These are phyloP conservation scores for Embiotoca jacksoni DNA, from an alignment of 2,113 vertebrate species.

Conservation along the genomic window DNA sequence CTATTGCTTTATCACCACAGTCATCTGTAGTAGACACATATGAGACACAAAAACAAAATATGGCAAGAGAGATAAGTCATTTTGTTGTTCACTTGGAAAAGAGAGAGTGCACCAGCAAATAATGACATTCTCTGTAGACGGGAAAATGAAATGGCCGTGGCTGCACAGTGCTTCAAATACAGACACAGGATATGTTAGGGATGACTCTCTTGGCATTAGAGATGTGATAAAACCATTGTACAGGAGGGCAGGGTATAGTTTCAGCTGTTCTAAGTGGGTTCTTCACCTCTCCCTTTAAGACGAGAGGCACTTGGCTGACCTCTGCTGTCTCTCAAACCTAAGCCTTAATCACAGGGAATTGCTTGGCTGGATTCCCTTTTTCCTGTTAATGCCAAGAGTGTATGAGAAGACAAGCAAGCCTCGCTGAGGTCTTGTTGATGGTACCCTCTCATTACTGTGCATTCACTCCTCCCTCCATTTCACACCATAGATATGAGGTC, in stretches of 20 bases:
- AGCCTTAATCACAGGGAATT: constrained; percentile 71
- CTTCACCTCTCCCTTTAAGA: constrained; percentile 23
- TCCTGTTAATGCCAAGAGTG: constrained; percentile 37
- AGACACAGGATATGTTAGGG: constrained; percentile 3
- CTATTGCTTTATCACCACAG: not conserved
- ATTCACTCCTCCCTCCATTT: constrained; percentile 46
- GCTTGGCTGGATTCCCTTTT: constrained; percentile 63
- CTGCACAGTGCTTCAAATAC: constrained; percentile 6
- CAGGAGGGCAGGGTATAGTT: constrained; percentile 50
- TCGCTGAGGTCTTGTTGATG: constrained; percentile 29
- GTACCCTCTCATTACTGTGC: constrained; percentile 52
- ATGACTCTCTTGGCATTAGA: constrained; percentile 18
- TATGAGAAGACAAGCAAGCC: constrained; percentile 34
- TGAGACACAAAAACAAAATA: constrained; percentile 13
- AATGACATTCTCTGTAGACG: not conserved
- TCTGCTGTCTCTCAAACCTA: constrained; percentile 54
- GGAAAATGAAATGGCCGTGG: constrained; percentile 15
- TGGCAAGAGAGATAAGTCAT: not conserved
- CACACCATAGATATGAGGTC: constrained; percentile 8
- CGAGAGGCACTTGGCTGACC: constrained; percentile 68
- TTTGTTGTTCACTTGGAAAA: not conserved
- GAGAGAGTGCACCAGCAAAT: not conserved
- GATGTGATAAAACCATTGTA: constrained; percentile 12
- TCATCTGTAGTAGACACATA: constrained; percentile 46
- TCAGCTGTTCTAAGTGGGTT: constrained; percentile 32